Evolutionary conservation across 2,113 vertebrate genomes (phyloP).

Genomic region (Potamarius usumacintae): DNA sequence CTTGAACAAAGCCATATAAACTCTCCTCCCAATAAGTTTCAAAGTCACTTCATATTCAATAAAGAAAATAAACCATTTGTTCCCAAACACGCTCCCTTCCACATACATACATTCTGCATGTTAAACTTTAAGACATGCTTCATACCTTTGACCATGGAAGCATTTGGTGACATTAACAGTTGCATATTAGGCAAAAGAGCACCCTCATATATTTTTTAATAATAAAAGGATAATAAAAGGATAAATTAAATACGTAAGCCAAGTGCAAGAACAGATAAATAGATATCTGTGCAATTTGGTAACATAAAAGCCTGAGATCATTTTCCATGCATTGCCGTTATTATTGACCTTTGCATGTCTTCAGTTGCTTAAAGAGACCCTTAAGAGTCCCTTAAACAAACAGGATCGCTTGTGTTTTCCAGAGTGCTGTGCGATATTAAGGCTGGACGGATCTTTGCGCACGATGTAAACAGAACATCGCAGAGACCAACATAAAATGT

Average conservation of each 20-base stretch:
- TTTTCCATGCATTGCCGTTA: conserved; percentile 13
- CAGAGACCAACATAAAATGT: not conserved
- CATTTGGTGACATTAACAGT: not conserved
- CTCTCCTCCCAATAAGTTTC: conserved; percentile 30
- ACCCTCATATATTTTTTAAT: conserved; percentile 15
- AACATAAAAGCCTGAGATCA: conserved; percentile 47
- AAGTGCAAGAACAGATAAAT: conserved; percentile 21
- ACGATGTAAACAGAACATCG: conserved; percentile 1
- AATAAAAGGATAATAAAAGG: conserved; percentile 2
- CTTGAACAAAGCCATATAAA: conserved; percentile 59
- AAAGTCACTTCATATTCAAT: conserved; percentile 34
- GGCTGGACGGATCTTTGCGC: conserved; percentile 22
- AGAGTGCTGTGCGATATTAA: conserved; percentile 38
- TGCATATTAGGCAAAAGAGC: conserved; percentile 17
- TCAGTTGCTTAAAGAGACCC: not conserved
- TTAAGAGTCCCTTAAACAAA: not conserved
- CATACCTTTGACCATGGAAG: not conserved
- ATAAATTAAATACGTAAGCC: conserved; percentile 10
- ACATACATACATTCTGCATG: conserved; percentile 9
- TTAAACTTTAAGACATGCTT: conserved; percentile 16
- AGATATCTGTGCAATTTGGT: conserved; percentile 30
- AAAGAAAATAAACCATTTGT: conserved; percentile 49
- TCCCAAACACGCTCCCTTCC: conserved; percentile 18
- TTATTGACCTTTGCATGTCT: not conserved
- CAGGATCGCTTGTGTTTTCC: not conserved